Base-by-base conservation (phyloP, 2,113 vertebrate genomes). In the Passer montanus region DNA sequence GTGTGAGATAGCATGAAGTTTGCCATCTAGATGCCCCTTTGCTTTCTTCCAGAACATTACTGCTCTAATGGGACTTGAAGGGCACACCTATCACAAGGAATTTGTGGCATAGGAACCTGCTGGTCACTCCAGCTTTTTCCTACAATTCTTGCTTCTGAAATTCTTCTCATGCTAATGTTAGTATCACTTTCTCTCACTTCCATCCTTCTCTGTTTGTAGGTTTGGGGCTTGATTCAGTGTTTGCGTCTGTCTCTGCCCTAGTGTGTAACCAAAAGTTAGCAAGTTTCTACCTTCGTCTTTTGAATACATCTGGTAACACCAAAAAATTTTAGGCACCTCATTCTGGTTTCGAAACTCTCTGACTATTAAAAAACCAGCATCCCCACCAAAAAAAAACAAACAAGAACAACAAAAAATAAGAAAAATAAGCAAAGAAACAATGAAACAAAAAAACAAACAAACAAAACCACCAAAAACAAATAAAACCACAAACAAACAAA, bases 51-150 rank as follows among this genome's bases (percentile, higher is more conserved):
- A 6, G 43, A 30, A 33, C 1, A 0, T 77, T 49, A 53, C 12
- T 69, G 15, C 9, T 73, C 18, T 49, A 35, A 17, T 26, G 39
- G 22, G 37, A n/a, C 37, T 43, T 56, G 31, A 35, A 6, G n/a
- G 37, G 44, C 13, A 9, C 9, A 53, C 3, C 8, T 0, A 0
- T 31, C 20, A 16, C 0, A 0, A 31, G 15, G 3, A 80, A 31
- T 30, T 18, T 1, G 0, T 46, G 37, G 11, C 67, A 63, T 58
- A 13, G 13, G 18, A 81, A 47, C 26, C 7, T 6, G 0, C 46
- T 62, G 44, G 3, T 84, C 50, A 26, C 22, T 4, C 5, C 64
- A 70, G 15, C 9, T 55, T 35, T 59, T 50, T 77, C 22, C 12
- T 81, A 13, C 11, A 14, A 3, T 11, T 77, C n/a, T 87, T 56